Evolutionary conservation across 35 echinoderm and acorn worm species (phyloP).

Genomic region (Heliocidaris tuberculata): DNA sequence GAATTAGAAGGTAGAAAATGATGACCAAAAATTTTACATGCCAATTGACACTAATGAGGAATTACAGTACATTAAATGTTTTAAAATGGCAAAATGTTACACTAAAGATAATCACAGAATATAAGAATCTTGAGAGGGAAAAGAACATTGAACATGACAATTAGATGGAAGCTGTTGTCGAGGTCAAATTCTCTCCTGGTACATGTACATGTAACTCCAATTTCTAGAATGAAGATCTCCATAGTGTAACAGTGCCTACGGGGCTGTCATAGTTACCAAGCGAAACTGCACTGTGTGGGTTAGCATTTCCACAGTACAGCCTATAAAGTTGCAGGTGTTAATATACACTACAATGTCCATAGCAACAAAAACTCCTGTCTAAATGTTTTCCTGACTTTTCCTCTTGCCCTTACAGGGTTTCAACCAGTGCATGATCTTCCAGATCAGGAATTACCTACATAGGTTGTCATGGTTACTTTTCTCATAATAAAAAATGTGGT

Average conservation of each 20-base stretch:
- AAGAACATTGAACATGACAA: background rate
- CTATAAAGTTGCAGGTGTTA: background rate
- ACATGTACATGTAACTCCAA: background rate
- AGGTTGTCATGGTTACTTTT: background rate
- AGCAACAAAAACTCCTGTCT: background rate
- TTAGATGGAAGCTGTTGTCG: background rate
- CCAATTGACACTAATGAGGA: no score
- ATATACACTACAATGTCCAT: background rate
- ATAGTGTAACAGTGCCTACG: background rate
- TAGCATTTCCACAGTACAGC: background rate
- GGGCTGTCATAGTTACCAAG: background rate
- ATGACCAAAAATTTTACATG: no score
- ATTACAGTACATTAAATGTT: background rate
- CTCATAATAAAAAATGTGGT: background rate
- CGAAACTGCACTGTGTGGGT: background rate
- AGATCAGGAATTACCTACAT: background rate
- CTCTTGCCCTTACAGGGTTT: background rate
- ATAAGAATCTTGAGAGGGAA: background rate
- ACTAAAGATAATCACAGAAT: background rate
- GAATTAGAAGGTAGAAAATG: no score
- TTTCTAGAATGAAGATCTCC: background rate
- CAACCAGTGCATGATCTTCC: background rate
- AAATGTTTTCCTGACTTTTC: conserved; percentile 5
- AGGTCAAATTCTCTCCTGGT: background rate
- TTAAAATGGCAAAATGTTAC: background rate